These are phyloP conservation scores for Eulithis testata DNA, from an alignment of 2,888 invertebrate genomes.

Conservation along the genomic window DNA sequence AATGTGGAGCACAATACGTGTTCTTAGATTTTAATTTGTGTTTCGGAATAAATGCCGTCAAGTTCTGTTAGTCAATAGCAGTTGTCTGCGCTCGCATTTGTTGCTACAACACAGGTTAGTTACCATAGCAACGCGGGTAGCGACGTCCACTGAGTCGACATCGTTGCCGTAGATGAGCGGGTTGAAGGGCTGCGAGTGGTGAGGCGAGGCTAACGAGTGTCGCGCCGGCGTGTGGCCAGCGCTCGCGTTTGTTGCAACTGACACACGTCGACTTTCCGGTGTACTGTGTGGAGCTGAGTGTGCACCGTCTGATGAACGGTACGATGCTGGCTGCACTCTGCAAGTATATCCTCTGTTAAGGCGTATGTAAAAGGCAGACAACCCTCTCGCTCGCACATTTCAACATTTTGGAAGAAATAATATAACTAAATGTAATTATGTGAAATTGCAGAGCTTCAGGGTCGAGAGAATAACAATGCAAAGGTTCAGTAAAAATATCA, in stretches of 20 bases:
- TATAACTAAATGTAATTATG: too few relatives aligned
- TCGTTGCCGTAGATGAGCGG: conserved; percentile 97
- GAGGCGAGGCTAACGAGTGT: conserved; percentile 75
- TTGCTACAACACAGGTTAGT: neutral
- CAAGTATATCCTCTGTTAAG: neutral
- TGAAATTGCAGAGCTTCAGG: too few relatives aligned
- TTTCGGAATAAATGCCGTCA: too few relatives aligned
- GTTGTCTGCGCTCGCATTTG: conserved; percentile 55
- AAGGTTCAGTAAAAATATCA: too few relatives aligned
- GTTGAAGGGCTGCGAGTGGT: conserved; percentile 86
- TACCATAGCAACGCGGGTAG: conserved; percentile 92
- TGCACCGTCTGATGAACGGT: conserved; percentile 57
- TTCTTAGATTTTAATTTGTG: too few relatives aligned
- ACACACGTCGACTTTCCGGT: conserved; percentile 75
- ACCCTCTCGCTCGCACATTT: too few relatives aligned
- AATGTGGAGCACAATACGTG: too few relatives aligned
- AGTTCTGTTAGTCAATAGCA: too few relatives aligned
- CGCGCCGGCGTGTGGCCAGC: conserved; percentile 71
- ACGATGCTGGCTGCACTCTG: conserved; percentile 69
- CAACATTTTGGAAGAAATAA: too few relatives aligned
- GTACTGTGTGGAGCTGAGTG: conserved; percentile 70
- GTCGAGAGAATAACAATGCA: too few relatives aligned
- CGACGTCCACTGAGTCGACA: conserved; percentile 99
- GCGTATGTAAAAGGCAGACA: too few relatives aligned
- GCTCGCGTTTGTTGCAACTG: conserved; percentile 57